A percentile compares a stretch with the other conserved stretches of the same genome.
These are phyloP conservation scores for Drosophila pegasa DNA, from an alignment of 2,888 invertebrate genomes.

Conservation along the genomic window DNA sequence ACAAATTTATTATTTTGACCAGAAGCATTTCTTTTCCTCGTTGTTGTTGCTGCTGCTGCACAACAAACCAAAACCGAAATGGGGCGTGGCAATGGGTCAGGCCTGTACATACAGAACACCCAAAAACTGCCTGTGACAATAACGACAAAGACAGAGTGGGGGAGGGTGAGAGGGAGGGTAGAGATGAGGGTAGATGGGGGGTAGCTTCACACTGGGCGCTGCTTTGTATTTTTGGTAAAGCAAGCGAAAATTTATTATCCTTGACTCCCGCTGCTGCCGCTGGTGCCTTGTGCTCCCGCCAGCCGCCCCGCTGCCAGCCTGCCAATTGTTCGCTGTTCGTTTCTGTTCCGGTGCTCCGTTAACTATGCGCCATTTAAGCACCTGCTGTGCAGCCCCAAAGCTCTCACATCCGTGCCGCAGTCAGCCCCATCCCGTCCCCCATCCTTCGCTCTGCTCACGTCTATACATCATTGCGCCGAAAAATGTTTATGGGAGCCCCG, in stretches of 20 bases:
- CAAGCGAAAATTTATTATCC: slow-evolving; percentile 74
- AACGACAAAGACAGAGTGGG: slow-evolving; percentile 16
- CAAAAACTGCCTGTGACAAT: slow-evolving; percentile 48
- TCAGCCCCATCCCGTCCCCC: no score
- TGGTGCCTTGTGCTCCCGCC: background rate
- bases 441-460: slow-evolving; percentile 41
- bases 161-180: background rate
- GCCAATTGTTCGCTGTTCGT: slow-evolving; percentile 55
- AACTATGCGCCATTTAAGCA: slow-evolving; percentile 79
- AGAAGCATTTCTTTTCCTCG: slow-evolving; percentile 44
- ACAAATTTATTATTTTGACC: slow-evolving; percentile 83
- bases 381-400: slow-evolving; percentile 65
- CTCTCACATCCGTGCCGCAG: slow-evolving; percentile 50
- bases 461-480: slow-evolving; percentile 78
- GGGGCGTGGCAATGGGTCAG: slow-evolving; percentile 12
- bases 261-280: slow-evolving; percentile 55
- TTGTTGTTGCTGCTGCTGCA: background rate
- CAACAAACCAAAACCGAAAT: slow-evolving; percentile 10
- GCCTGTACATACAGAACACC: slow-evolving; percentile 17
- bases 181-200: background rate
- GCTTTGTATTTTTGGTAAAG: slow-evolving; percentile 60
- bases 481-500: slow-evolving; percentile 68
- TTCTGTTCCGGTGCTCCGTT: slow-evolving; percentile 65
- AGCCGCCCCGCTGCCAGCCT: slow-evolving; percentile 19
- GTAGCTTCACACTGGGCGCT: slow-evolving; percentile 6